phyloP scores from a whole-genome alignment of 2,888 invertebrate species.

The Apotomis capreana region DNA sequence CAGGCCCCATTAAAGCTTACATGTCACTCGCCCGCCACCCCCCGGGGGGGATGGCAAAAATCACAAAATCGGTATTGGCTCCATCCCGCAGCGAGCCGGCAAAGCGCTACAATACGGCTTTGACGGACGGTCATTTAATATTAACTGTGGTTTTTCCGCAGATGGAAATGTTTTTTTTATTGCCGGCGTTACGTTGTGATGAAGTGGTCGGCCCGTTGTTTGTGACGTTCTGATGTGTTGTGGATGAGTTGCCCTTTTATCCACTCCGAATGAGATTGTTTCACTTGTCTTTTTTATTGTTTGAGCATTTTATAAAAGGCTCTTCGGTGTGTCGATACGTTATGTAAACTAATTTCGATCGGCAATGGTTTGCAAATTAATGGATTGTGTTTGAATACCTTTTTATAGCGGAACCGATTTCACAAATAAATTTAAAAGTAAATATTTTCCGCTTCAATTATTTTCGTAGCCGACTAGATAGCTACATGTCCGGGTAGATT shows the following conservation, averaged over 20 bases:
- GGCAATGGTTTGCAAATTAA: slow-evolving; percentile 12
- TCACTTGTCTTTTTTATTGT: slow-evolving; percentile 63
- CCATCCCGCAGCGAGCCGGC: slow-evolving; percentile 72
- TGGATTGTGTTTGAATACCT: slow-evolving; percentile 14
- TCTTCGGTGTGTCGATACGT: slow-evolving; percentile 11
- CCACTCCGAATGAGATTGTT: slow-evolving; percentile 67
- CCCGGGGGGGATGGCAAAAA: slow-evolving; percentile 61
- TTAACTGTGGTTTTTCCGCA: slow-evolving; percentile 82
- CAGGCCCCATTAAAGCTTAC: slow-evolving; percentile 81
- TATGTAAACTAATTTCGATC: slow-evolving; percentile 25
- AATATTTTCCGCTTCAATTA: slow-evolving; percentile 59
- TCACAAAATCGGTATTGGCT: slow-evolving; percentile 81
- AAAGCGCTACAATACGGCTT: slow-evolving; percentile 79
- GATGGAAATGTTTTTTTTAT: slow-evolving; percentile 82
- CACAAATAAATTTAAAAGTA: slow-evolving; percentile 35
- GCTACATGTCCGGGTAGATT: slow-evolving; percentile 54
- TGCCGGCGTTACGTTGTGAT: slow-evolving; percentile 76
- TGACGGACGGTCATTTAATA: slow-evolving; percentile 83
- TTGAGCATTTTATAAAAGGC: slow-evolving; percentile 44
- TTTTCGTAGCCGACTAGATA: slow-evolving; percentile 52
- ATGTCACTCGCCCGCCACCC: slow-evolving; percentile 74
- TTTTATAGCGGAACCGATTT: slow-evolving; percentile 33
- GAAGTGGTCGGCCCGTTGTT: slow-evolving; percentile 78
- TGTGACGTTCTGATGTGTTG: slow-evolving; percentile 77
- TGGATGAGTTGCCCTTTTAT: slow-evolving; percentile 75